Conservation (phyloP, 2,113 vertebrate genomes). For the Sphyrna mokarran region DNA sequence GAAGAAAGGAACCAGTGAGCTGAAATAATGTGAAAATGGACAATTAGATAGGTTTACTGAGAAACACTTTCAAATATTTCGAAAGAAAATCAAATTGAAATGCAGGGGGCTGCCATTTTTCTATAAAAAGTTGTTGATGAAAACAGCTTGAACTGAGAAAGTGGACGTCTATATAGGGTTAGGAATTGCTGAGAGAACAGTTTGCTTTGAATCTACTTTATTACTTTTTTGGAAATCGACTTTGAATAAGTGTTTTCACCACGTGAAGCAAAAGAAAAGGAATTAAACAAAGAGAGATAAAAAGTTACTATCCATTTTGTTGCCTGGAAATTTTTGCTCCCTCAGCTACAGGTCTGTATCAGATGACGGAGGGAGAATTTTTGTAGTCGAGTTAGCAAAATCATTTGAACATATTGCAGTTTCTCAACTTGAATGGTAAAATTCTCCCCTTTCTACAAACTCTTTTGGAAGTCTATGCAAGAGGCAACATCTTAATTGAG, state of each 20-base stretch:
- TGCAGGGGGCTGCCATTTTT: not conserved
- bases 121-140: not conserved
- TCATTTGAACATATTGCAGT: not conserved
- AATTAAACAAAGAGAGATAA: not conserved
- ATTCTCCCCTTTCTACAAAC: not conserved
- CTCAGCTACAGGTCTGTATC: not conserved
- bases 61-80: not conserved
- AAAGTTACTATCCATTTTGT: not conserved
- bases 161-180: not conserved
- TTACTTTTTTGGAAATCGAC: not conserved
- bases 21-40: not conserved
- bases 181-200: not conserved
- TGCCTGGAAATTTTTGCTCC: not conserved
- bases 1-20: not conserved
- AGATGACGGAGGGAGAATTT: not conserved
- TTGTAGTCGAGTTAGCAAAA: not conserved
- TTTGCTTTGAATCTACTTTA: not conserved
- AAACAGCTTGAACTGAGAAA: not conserved
- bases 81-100: not conserved
- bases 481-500: not conserved
- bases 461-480: not conserved
- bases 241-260: not conserved
- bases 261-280: not conserved
- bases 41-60: not conserved
- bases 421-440: not conserved